A percentile compares a stretch with the other conserved stretches of the same genome.
Evolutionary conservation across 2,888 invertebrate species (phyloP).

Genomic region (Lycaena phlaeas): DNA sequence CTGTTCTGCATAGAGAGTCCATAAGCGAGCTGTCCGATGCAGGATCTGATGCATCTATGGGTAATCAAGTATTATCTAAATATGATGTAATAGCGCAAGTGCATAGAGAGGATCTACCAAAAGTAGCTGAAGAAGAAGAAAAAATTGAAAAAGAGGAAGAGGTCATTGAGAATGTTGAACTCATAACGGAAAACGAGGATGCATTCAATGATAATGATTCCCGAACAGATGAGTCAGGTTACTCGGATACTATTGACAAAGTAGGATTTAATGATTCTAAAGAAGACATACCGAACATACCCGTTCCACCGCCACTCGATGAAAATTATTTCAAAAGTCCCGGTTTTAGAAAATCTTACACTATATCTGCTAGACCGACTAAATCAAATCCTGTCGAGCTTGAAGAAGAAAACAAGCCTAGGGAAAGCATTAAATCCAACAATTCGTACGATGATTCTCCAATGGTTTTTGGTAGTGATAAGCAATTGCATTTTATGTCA

Average conservation of each 20-base stretch:
- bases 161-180: conserved; percentile 13
- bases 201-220: conserved; percentile 58
- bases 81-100: conserved; percentile 73
- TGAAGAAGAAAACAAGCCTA: conserved; percentile 23
- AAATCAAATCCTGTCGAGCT: conserved; percentile 20
- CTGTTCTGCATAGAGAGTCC: conserved; percentile 44
- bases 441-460: conserved; percentile 28
- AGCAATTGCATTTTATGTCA: conserved; percentile 49
- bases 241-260: conserved; percentile 57
- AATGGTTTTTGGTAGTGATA: conserved; percentile 33
- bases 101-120: conserved; percentile 69
- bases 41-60: conserved; percentile 55
- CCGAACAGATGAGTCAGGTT: conserved; percentile 60
- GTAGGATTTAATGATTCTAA: conserved; percentile 35
- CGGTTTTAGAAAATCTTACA: conserved; percentile 29
- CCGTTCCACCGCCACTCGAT: conserved; percentile 55
- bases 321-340: conserved; percentile 41
- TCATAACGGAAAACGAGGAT: conserved; percentile 33
- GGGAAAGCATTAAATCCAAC: conserved; percentile 29
- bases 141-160: conserved; percentile 28
- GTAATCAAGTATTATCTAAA: conserved; percentile 59
- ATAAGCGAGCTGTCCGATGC: conserved; percentile 57
- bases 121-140: conserved; percentile 52
- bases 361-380: conserved; percentile 26
- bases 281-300: conserved; percentile 40